Percentiles rank a stretch among this genome's conserved stretches.
phyloP scores from a whole-genome alignment of 2,888 invertebrate genomes.

The Chesias legatella region DNA sequence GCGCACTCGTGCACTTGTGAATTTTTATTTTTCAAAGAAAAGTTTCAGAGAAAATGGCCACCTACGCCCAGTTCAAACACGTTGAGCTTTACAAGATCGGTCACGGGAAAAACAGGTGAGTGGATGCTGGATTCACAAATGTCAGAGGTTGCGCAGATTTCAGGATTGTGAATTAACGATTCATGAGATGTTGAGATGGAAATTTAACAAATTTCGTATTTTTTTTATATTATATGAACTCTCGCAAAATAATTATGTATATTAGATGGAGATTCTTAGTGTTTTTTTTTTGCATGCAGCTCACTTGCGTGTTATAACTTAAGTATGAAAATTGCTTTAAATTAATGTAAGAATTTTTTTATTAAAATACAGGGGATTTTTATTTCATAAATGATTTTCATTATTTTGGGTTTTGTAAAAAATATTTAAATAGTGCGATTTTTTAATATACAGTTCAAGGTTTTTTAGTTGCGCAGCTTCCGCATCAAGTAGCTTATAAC shows the following conservation, averaged over 20 bases:
- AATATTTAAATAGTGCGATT: neutral
- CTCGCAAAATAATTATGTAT: too few species aligned
- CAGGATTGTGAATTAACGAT: conserved; percentile 44
- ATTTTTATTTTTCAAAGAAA: conserved; percentile 37
- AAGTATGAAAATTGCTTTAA: too few species aligned
- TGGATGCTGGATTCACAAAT: conserved; percentile 25
- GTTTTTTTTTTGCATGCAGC: too few species aligned
- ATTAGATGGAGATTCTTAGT: too few species aligned
- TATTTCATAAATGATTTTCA: too few species aligned
- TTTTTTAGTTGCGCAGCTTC: conserved; percentile 8
- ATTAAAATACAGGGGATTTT: too few species aligned
- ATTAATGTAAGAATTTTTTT: too few species aligned
- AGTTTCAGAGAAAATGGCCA: conserved; percentile 84
- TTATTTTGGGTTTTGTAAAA: neutral
- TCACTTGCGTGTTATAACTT: too few species aligned
- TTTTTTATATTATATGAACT: neutral
- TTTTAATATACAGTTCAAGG: conserved; percentile 9
- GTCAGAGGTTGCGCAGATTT: conserved; percentile 39
- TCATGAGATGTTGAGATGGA: conserved; percentile 20
- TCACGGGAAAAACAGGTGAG: conserved; percentile 94
- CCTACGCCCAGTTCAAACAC: conserved; percentile 95
- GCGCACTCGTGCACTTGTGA: conserved; percentile 56
- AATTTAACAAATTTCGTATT: too few species aligned
- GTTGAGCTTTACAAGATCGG: conserved; percentile 96
- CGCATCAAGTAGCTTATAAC: too few species aligned